Base-by-base conservation (phyloP, 2,113 vertebrate genomes). In the Alouatta palliata region DNA sequence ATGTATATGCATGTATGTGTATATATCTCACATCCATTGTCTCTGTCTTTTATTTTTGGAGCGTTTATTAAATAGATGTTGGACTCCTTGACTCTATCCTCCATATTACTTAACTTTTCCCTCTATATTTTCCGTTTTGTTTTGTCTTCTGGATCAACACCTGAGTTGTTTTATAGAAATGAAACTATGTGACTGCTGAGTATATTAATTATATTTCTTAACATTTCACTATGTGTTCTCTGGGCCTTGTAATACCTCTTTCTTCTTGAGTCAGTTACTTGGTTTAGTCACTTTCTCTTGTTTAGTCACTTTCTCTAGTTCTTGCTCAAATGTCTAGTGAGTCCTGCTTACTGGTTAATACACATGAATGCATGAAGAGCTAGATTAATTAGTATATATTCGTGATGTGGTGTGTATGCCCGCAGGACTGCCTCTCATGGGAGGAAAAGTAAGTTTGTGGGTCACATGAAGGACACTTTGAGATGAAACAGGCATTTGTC, bases 61-160 rank as follows among this genome's bases (percentile, higher is more conserved):
- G 14, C 14, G 64, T 93, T 73, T 70, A 61, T 76, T 76, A 95
- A 95, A 54, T 84, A 81, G 49, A 25, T 82, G 30, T 68, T 92
- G 5, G 21, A 84, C 49, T 77, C 70, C 35, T 95, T 83, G 52
- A 83, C 32, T 56, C 5, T 76, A 52, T 45, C 12, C 23, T 64
- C 7, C 4, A 2, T 54, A 58, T 79, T 8, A 58, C n/a, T 85
- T 94, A 87, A 87, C 37, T 91, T 93, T 89, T 91, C 47, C 27
- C 2, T 79, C 17, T 17, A 27, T 2, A 2, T 91, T 87, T 95
- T 80, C 35, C 49, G 45, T 66, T 91, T 96, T 92, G 92, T 37
- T 91, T 94, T 21, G 47, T 89, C 56, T 91, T 95, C 97, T 91
- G 56, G 43, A 87, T n/a, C n/a, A 70, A 77, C 47, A 54, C 30